Evolutionary conservation across 35 echinoderm and acorn worm genomes (phyloP).

Genomic region (Nesometra sesokonis): DNA sequence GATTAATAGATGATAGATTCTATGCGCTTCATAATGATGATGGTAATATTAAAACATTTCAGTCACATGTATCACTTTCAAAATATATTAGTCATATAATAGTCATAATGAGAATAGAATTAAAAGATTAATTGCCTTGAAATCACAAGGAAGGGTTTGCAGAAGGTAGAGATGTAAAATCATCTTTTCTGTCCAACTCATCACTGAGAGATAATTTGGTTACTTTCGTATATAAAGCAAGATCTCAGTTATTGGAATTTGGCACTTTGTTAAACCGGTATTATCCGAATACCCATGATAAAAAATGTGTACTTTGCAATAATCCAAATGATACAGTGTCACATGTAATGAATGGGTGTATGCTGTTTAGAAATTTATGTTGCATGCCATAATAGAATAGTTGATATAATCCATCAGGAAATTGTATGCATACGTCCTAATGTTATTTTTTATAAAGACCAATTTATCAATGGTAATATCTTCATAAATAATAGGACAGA

Average conservation of each 20-base stretch:
- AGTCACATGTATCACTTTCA: background rate
- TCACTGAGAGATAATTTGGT: background rate
- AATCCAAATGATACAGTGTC: background rate
- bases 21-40: background rate
- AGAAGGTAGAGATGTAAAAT: background rate
- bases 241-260: background rate
- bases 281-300: background rate
- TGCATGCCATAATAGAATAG: background rate
- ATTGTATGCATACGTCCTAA: background rate
- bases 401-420: background rate
- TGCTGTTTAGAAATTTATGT: background rate
- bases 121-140: background rate
- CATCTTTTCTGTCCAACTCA: background rate
- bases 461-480: background rate
- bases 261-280: background rate
- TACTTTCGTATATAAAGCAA: background rate
- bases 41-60: background rate
- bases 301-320: background rate
- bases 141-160: background rate
- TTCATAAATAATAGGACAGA: background rate
- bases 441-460: background rate
- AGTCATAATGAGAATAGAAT: background rate
- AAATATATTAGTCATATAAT: background rate
- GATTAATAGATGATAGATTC: background rate
- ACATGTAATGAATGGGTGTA: background rate